Base-by-base conservation (phyloP, 2,888 invertebrate genomes). In the Charanyca ferruginea region DNA sequence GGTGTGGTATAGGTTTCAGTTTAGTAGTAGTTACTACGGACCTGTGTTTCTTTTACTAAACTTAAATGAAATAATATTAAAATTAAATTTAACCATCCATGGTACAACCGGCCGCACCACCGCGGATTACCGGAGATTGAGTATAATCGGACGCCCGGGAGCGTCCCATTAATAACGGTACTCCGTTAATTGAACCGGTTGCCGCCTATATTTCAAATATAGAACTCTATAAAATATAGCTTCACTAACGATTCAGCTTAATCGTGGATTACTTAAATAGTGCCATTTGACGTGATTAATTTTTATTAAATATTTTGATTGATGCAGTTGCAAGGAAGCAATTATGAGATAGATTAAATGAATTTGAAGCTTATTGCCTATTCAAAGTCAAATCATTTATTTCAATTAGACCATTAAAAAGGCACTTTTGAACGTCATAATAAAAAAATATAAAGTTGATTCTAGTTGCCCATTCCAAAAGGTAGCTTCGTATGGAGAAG, bases 91-190 rank as follows among this genome's bases (percentile, higher is more conserved):
- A 84, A 83, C 70, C 45, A 55, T 28, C 66, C 54, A 59, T 72
- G 69, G 83, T 85, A 73, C 38, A 77, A 83, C 79, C 84, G 83
- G 82, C 71, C 85, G 76, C 82, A 78, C 82, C 81, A 85, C 85
- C 91, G 90, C 93, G 93, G 94, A 94, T 93, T 91, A 93, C 92
- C 87, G 93, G 93, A 92, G 93, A 93, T 94, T 93, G 93, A 89
- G 91, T 92, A 92, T 93, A 93, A 94, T 94, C 93, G 94, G 90
- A 89, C 89, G 87, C 88, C 89, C 87, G 90, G 90, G 89, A 90
- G 86, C 90, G 88, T 83, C 85, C 93, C 94, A 94, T 95, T 93
- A 92, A 94, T 95, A 94, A 93, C 93, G 87, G 87, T 82, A 86
- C 89, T 88, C 88, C 87, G 93, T 94, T 94, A 94, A 94, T 94